A percentile compares a stretch with the other conserved stretches of the same genome.
Conservation (phyloP, 92 coral and sea anemone genomes). For the Porites cylindrica region DNA sequence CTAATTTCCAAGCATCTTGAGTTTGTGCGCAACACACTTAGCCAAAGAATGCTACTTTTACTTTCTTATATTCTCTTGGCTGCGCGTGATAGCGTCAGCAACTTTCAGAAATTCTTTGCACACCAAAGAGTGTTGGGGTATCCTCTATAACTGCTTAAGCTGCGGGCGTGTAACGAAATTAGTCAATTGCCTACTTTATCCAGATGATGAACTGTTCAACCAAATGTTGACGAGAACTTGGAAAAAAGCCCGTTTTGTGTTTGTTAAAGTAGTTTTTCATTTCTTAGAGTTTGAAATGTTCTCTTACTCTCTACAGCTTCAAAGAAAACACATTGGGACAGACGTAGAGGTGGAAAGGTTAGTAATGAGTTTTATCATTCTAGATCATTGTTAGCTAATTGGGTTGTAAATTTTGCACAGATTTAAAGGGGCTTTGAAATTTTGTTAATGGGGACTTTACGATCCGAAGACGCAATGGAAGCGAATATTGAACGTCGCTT, state of each 20-base stretch:
- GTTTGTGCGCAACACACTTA: background rate
- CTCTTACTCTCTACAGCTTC: constrained; percentile 55
- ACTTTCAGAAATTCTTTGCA: background rate
- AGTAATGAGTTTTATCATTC: background rate
- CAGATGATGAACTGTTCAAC: background rate
- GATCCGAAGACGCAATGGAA: too few species aligned
- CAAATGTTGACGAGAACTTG: background rate
- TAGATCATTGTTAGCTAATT: too few species aligned
- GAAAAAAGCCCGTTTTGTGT: background rate
- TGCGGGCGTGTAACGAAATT: too few species aligned
- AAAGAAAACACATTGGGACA: constrained; percentile 78
- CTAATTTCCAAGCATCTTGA: too few species aligned
- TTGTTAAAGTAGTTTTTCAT: background rate
- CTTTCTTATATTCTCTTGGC: background rate
- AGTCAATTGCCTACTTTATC: background rate
- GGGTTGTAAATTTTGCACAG: too few species aligned
- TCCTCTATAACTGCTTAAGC: background rate
- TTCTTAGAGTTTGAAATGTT: background rate
- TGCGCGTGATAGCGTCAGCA: background rate
- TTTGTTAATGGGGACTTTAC: too few species aligned
- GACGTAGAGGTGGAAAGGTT: constrained; percentile 85
- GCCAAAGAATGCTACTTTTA: background rate
- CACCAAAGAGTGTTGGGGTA: background rate
- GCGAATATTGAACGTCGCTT: too few species aligned
- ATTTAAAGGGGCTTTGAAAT: too few species aligned